Percentiles rank a stretch among this genome's conserved stretches.
These are phyloP conservation scores for Dorcus hopei DNA, from an alignment of 2,888 invertebrate genomes.

Conservation along the genomic window DNA sequence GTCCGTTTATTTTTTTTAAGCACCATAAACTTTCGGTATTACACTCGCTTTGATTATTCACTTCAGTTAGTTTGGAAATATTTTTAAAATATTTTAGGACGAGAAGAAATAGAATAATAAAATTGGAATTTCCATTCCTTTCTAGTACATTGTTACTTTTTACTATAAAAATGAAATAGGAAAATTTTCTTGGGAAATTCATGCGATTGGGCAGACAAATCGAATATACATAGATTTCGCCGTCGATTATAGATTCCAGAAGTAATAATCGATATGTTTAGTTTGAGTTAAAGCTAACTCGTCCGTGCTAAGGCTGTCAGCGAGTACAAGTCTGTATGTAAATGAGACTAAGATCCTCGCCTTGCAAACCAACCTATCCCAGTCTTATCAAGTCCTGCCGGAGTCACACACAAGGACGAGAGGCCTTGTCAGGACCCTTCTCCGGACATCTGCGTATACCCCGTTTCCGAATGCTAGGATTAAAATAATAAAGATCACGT, in stretches of 20 bases:
- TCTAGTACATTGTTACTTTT: too few relatives aligned
- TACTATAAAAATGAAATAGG: too few relatives aligned
- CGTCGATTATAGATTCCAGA: conserved; percentile 13
- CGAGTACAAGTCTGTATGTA: conserved; percentile 31
- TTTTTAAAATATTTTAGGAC: too few relatives aligned
- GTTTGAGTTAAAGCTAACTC: conserved; percentile 26
- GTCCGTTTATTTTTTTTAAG: conserved; percentile 1
- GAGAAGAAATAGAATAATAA: too few relatives aligned
- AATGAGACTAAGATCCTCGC: conserved; percentile 31
- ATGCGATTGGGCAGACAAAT: too few relatives aligned
- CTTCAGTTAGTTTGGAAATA: too few relatives aligned
- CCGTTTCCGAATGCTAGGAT: conserved; percentile 4
- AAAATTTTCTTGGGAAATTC: too few relatives aligned
- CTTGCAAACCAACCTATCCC: conserved; percentile 28
- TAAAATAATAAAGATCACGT: too few relatives aligned
- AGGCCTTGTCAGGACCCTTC: conserved; percentile 30
- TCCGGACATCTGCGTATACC: conserved; percentile 25
- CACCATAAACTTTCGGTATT: too few relatives aligned
- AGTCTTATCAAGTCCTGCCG: conserved; percentile 31
- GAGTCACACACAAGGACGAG: conserved; percentile 30
- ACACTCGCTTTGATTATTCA: too few relatives aligned
- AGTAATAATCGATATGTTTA: conserved; percentile 20
- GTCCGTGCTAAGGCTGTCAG: conserved; percentile 28
- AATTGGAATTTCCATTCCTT: too few relatives aligned
- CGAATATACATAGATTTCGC: too few relatives aligned